Evolutionary conservation across 35 echinoderm and acorn worm species (phyloP).

Genomic region (Ophiothrix spiculata): DNA sequence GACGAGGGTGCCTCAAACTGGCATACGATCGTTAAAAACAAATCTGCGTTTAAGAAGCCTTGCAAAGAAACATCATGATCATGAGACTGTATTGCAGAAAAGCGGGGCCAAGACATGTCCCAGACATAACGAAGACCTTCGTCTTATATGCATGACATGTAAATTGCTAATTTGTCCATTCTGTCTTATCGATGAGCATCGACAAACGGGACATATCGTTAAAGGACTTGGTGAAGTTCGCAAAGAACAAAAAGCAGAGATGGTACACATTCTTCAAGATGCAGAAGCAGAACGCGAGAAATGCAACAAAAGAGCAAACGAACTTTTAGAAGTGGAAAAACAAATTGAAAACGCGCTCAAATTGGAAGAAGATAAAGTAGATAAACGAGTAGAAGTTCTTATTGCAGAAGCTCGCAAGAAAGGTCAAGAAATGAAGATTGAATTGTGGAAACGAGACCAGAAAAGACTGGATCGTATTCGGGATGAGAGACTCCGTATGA

Average conservation of each 20-base stretch:
- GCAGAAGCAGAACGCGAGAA: neutral
- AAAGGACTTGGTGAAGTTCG: neutral
- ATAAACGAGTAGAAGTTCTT: neutral
- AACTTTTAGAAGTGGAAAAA: neutral
- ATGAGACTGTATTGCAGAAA: neutral
- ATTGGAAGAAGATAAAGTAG: neutral
- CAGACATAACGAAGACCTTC: neutral
- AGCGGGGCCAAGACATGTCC: neutral
- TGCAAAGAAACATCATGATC: neutral
- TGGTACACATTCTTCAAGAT: neutral
- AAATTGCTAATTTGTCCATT: neutral
- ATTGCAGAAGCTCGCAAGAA: neutral
- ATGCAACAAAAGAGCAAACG: neutral
- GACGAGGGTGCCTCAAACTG: neutral
- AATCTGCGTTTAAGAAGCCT: neutral
- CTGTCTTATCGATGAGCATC: constrained; percentile 4
- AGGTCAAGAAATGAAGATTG: neutral
- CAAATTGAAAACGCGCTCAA: constrained; percentile 5
- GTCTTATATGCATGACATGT: constrained; percentile 2
- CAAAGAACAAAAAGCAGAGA: neutral
- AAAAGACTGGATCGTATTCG: neutral
- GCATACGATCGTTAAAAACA: neutral
- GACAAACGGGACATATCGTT: neutral
- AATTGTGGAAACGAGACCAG: neutral
- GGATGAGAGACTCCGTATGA: neutral